Conservation (phyloP, 1,140 invertebrate genomes). For the Rhysida immarginata region DNA sequence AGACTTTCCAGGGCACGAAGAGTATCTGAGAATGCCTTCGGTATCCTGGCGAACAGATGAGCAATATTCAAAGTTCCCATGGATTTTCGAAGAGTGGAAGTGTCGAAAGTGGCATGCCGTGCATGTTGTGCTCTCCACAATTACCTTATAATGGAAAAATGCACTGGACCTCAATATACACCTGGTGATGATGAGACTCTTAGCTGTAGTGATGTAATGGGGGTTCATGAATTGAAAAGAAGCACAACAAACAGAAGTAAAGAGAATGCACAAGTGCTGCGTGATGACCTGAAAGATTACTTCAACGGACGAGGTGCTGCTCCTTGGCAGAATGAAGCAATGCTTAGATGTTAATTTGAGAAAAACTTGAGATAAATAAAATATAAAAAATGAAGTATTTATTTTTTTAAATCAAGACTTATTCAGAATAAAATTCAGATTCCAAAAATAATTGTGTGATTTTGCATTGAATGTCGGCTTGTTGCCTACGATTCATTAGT, state of each 20-base stretch:
- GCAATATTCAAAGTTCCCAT: background rate
- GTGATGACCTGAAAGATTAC: background rate
- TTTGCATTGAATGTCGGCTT: too few relatives aligned
- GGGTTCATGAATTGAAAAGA: background rate
- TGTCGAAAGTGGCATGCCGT: background rate
- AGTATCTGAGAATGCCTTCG: background rate
- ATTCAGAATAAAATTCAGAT: too few relatives aligned
- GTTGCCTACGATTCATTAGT: too few relatives aligned
- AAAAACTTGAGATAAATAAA: too few relatives aligned
- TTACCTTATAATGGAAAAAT: background rate
- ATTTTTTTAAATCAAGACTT: too few relatives aligned
- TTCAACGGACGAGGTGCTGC: background rate
- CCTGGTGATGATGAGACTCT: too few relatives aligned
- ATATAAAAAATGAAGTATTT: too few relatives aligned
- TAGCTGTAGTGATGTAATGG: too few relatives aligned
- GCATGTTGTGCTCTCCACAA: background rate
- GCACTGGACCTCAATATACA: too few relatives aligned
- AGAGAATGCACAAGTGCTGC: background rate
- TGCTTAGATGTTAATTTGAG: too few relatives aligned
- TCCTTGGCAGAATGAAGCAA: background rate
- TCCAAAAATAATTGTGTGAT: too few relatives aligned
- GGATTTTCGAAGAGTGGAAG: background rate
- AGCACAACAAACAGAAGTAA: background rate
- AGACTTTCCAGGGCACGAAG: background rate
- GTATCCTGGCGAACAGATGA: background rate